Conservation (phyloP, 2,113 vertebrate genomes). For the Odocoileus hemionus region DNA sequence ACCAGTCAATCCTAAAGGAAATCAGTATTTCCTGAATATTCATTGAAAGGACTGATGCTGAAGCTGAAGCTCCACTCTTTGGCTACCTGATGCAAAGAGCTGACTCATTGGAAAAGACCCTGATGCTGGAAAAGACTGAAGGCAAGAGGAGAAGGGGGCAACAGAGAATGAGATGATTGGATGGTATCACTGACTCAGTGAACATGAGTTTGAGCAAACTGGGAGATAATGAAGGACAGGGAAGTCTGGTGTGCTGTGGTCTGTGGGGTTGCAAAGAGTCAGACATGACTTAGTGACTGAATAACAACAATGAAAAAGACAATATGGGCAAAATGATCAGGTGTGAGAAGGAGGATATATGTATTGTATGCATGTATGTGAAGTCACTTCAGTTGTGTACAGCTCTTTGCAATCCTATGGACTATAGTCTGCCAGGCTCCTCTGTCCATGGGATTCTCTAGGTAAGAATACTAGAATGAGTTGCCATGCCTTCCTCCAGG, state of each 20-base stretch:
- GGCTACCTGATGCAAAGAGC: background rate
- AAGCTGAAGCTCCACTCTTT: background rate
- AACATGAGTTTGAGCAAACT: background rate
- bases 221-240: background rate
- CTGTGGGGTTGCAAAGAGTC: background rate
- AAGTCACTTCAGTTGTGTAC: background rate
- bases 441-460: background rate
- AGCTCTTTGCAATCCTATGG: background rate
- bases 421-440: background rate
- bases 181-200: background rate
- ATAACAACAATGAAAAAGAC: background rate
- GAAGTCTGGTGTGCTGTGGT: background rate
- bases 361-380: background rate
- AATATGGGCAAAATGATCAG: background rate
- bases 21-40: background rate
- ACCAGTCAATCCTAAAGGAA: background rate
- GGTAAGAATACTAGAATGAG: background rate
- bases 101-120: background rate
- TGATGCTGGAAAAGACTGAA: background rate
- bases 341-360: background rate
- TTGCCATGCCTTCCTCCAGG: background rate
- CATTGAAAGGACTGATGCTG: background rate
- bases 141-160: background rate
- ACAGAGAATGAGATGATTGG: background rate
- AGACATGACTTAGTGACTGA: background rate